Percentiles rank a stretch among this genome's conserved stretches.
phyloP scores from a whole-genome alignment of 2,888 invertebrate genomes.

The Tricholauxania praeusta region DNA sequence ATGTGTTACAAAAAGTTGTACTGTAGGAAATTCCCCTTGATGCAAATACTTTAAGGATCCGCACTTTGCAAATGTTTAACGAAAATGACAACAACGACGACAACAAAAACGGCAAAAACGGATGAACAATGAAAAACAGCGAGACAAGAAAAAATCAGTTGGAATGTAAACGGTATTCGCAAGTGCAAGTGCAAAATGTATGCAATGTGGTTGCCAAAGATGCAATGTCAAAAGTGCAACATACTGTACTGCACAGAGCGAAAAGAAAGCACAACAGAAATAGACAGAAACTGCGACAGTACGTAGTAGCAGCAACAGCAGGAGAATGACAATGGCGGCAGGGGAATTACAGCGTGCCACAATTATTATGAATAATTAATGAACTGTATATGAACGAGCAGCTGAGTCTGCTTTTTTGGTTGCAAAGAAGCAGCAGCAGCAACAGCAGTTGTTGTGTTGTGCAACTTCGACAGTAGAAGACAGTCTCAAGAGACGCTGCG shows the following conservation, averaged over 20 bases:
- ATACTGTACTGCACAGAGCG: background rate
- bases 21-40: conserved; percentile 4
- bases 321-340: too few species aligned
- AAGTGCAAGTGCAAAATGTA: too few species aligned
- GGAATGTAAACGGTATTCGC: too few species aligned
- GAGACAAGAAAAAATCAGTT: conserved; percentile 1
- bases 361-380: conserved; percentile 38
- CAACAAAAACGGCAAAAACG: background rate
- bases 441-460: conserved; percentile 13
- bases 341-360: background rate
- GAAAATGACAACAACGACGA: conserved; percentile 3
- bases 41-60: conserved; percentile 25
- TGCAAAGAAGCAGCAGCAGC: background rate
- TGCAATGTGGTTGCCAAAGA: background rate
- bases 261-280: background rate
- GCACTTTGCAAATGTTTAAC: conserved; percentile 28
- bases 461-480: conserved; percentile 10
- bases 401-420: conserved; percentile 15
- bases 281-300: background rate
- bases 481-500: conserved; percentile 26
- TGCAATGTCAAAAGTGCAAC: background rate
- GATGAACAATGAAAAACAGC: conserved; percentile 3
- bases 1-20: background rate
- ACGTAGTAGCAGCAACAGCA: too few species aligned
- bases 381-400: conserved; percentile 19